Conservation (phyloP, 2,113 vertebrate species). For the Ceyx margarethae region DNA sequence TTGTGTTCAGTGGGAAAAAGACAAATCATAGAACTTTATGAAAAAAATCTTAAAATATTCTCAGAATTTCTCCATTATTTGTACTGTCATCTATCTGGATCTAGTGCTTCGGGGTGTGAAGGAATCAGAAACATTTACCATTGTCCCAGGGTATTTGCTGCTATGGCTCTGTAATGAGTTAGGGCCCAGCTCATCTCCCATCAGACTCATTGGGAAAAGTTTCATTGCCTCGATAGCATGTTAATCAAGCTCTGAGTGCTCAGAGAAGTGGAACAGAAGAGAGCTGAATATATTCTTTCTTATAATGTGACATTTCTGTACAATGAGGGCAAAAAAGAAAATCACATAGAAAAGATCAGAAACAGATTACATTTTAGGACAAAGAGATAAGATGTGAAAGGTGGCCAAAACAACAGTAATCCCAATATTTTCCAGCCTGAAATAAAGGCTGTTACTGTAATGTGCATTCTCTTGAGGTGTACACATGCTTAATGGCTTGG, state of each 20-base stretch:
- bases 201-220: background rate
- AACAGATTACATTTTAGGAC: slow-evolving; percentile 18
- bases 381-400: background rate
- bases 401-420: slow-evolving; percentile 25
- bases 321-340: background rate
- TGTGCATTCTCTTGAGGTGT: slow-evolving; percentile 8
- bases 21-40: background rate
- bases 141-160: background rate
- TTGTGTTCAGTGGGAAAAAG: background rate
- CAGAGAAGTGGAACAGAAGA: background rate
- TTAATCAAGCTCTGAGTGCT: background rate
- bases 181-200: background rate
- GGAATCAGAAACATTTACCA: background rate
- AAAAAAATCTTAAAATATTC: background rate
- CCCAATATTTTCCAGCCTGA: background rate
- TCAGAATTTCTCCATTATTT: background rate
- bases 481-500: slow-evolving; percentile 10
- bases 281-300: background rate
- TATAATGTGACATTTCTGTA: background rate
- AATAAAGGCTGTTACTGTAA: background rate
- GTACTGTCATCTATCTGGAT: background rate
- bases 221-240: background rate
- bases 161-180: background rate
- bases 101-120: background rate
- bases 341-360: background rate